Conservation (phyloP, 2,888 invertebrate species). For the Notodonta dromedarius region DNA sequence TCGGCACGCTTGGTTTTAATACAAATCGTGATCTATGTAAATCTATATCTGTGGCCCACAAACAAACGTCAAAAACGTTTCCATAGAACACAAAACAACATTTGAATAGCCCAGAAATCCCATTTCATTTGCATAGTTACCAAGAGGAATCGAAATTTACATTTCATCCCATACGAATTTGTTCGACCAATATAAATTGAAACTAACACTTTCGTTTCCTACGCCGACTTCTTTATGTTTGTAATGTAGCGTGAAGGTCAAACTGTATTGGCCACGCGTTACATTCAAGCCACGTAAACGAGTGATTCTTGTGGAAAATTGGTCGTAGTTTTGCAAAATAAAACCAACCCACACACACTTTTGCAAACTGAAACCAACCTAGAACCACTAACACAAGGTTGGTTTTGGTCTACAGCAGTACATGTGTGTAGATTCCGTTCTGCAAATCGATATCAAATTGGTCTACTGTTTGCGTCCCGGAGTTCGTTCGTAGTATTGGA, state of each 20-base stretch:
- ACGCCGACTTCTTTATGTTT: slow-evolving; percentile 11
- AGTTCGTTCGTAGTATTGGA: slow-evolving; percentile 30
- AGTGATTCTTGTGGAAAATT: slow-evolving; percentile 48
- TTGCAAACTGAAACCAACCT: no score
- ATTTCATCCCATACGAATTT: slow-evolving; percentile 35
- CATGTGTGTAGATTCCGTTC: no score
- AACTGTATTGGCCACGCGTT: slow-evolving; percentile 27
- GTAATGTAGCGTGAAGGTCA: slow-evolving; percentile 26
- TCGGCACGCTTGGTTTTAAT: no score
- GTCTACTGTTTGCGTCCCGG: slow-evolving; percentile 31
- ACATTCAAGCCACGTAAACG: slow-evolving; percentile 50
- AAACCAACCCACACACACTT: no score
- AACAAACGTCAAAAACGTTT: no score
- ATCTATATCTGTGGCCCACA: no score
- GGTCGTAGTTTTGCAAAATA: no score
- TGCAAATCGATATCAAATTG: neutral
- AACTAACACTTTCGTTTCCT: slow-evolving; percentile 12
- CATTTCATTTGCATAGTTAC: slow-evolving; percentile 10
- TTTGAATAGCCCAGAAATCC: slow-evolving; percentile 1
- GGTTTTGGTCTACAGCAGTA: no score
- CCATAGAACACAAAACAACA: neutral
- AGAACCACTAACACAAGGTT: no score
- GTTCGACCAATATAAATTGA: slow-evolving; percentile 33
- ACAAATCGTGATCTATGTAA: no score
- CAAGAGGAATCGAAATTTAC: slow-evolving; percentile 15